Percentiles rank a stretch among this genome's conserved stretches.
Evolutionary conservation across 2,797 vertebrate species (phyloP).

Genomic region (Ispidina lecontei): DNA sequence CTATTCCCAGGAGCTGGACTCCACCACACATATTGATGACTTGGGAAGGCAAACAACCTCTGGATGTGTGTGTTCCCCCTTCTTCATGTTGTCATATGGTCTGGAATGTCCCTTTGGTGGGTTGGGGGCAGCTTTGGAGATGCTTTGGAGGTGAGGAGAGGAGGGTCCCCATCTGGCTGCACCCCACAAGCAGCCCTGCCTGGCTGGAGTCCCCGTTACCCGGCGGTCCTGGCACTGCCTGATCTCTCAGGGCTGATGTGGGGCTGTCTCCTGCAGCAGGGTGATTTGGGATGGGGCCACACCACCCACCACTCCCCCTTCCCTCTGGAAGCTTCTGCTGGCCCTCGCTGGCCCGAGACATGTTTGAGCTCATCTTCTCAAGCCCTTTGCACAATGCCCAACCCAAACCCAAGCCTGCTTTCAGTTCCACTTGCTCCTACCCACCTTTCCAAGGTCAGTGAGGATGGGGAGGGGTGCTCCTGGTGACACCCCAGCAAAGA

Average conservation of each 20-base stretch:
- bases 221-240: rapidly evolving
- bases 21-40: too few relatives aligned
- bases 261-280: not conserved
- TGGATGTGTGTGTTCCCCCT: too few relatives aligned
- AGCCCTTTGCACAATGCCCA: not conserved
- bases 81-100: not conserved
- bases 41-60: not conserved
- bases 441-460: rapidly evolving
- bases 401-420: not conserved
- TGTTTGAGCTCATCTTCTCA: not conserved
- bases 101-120: not conserved
- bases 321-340: not conserved
- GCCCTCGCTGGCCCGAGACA: rapidly evolving
- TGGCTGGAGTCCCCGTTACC: not conserved
- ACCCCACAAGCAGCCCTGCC: not conserved
- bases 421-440: not conserved
- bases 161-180: rapidly evolving
- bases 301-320: not conserved
- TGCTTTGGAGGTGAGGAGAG: not conserved
- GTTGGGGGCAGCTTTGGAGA: not conserved
- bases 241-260: not conserved
- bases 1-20: not conserved
- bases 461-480: not conserved
- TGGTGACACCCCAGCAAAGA: not conserved
- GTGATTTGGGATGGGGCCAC: not conserved